Conservation (phyloP, 2,888 invertebrate genomes). For the Ptychoptera contaminata region DNA sequence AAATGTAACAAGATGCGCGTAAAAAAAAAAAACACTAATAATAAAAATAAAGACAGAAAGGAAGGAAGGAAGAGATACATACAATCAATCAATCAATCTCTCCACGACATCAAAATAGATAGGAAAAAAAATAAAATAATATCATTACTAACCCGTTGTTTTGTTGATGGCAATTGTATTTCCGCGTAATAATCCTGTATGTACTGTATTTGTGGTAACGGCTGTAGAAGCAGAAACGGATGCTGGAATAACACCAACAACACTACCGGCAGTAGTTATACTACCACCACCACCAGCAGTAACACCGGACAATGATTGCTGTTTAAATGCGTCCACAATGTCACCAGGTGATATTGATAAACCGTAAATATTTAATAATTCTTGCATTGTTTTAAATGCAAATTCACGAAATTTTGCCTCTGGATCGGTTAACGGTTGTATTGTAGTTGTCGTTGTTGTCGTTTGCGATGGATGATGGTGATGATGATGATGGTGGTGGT, state of each 20-base stretch:
- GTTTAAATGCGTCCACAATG: slow-evolving; percentile 14
- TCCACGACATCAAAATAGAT: too few species aligned
- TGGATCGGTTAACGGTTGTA: slow-evolving; percentile 4
- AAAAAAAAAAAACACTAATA: too few species aligned
- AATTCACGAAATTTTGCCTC: slow-evolving; percentile 9
- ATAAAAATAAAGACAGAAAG: too few species aligned
- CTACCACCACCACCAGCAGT: too few species aligned
- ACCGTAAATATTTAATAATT: slow-evolving; percentile 14
- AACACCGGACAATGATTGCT: slow-evolving; percentile 9
- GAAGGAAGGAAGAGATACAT: too few species aligned
- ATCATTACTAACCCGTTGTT: too few species aligned
- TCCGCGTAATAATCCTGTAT: background rate
- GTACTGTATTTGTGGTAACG: background rate
- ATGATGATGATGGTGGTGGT: background rate
- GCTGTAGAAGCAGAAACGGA: background rate
- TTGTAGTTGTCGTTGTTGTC: background rate
- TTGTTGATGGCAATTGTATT: too few species aligned
- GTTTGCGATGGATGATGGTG: background rate
- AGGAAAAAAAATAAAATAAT: too few species aligned
- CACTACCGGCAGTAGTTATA: too few species aligned
- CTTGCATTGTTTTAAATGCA: slow-evolving; percentile 14
- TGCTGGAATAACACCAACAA: too few species aligned
- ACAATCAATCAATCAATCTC: too few species aligned
- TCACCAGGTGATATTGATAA: slow-evolving; percentile 14
- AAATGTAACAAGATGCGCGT: too few species aligned